These are phyloP conservation scores for Acropora tenuis DNA, from an alignment of 64 coral and sea anemone species.

Conservation along the genomic window DNA sequence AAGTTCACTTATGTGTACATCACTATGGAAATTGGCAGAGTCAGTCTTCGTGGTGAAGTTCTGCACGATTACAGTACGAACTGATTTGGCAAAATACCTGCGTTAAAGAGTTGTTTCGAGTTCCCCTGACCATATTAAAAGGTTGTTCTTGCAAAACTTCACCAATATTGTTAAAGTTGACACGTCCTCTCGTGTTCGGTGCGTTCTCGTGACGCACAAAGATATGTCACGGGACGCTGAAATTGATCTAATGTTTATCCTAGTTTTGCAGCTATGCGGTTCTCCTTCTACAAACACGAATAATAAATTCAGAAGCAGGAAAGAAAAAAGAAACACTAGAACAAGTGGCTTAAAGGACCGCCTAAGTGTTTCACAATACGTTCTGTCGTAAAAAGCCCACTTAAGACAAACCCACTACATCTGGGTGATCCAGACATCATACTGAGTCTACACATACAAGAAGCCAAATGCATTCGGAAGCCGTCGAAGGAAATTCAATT, in stretches of 20 bases:
- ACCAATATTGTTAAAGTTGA: neutral
- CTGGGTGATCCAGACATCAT: neutral
- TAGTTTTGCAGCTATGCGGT: conserved; percentile 46
- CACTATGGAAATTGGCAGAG: neutral
- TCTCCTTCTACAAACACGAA: conserved; percentile 28
- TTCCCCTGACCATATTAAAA: neutral
- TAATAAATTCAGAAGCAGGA: conserved; percentile 17
- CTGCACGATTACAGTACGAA: neutral
- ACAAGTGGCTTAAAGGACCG: neutral
- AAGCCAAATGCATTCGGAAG: too few species aligned
- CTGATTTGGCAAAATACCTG: neutral
- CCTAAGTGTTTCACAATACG: neutral
- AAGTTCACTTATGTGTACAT: neutral
- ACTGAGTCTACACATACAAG: neutral
- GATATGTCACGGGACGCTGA: neutral
- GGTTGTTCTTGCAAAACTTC: conserved; percentile 10
- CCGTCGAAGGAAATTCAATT: too few species aligned
- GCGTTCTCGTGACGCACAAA: conserved; percentile 15
- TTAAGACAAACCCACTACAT: neutral
- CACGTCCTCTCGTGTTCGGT: conserved; percentile 4
- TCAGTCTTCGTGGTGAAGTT: neutral
- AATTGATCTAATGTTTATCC: neutral
- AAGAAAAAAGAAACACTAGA: neutral
- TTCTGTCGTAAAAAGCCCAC: neutral
- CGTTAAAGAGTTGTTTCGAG: conserved; percentile 8